Conservation (phyloP, 2,797 vertebrate genomes). For the Takifugu rubripes region DNA sequence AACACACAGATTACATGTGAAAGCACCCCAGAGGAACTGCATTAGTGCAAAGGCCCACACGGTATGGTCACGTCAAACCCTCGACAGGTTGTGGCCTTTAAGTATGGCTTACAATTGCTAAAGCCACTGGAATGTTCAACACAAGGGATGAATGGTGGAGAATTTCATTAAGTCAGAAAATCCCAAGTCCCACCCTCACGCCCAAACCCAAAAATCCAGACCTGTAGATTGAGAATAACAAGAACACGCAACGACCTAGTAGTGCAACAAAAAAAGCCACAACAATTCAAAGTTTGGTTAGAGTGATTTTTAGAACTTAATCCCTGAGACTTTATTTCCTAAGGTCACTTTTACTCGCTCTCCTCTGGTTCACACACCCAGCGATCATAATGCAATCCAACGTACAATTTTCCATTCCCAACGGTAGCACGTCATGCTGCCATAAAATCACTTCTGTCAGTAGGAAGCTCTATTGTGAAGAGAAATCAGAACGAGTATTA, state of each 20-base stretch:
- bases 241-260: background rate
- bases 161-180: constrained; percentile 59
- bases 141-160: constrained; percentile 55
- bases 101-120: constrained; percentile 55
- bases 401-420: too few relatives aligned
- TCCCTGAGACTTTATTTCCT: background rate
- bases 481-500: too few relatives aligned
- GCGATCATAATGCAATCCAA: too few relatives aligned
- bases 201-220: constrained; percentile 11
- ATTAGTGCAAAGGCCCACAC: constrained; percentile 40
- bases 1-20: constrained; percentile 24
- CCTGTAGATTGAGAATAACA: constrained; percentile 13
- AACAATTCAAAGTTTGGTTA: constrained; percentile 4
- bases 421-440: too few relatives aligned
- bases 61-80: constrained; percentile 31
- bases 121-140: constrained; percentile 76
- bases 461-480: too few relatives aligned
- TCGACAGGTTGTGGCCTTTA: constrained; percentile 58
- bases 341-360: background rate
- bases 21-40: constrained; percentile 17
- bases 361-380: too few relatives aligned
- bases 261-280: background rate
- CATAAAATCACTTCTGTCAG: too few relatives aligned
- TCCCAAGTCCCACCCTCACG: constrained; percentile 50
- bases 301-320: too few relatives aligned